A percentile compares a stretch with the other conserved stretches of the same genome.
phyloP scores from a whole-genome alignment of 2,113 vertebrate genomes.

The Siniperca chuatsi region DNA sequence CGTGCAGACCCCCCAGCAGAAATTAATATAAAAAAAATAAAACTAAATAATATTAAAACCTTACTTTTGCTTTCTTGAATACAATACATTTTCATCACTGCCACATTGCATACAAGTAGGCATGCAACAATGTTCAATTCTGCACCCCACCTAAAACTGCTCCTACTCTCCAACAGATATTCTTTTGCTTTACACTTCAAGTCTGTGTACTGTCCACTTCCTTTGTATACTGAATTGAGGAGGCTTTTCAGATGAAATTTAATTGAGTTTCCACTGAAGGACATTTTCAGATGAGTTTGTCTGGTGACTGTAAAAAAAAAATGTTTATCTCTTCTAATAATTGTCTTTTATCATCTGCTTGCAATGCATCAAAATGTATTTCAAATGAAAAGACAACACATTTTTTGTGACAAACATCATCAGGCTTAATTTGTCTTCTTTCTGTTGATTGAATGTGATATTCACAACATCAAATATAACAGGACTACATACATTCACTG shows the following conservation, averaged over 20 bases:
- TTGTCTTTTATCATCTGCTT: background rate
- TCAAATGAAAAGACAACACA: background rate
- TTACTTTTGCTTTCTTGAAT: background rate
- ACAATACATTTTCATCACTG: background rate
- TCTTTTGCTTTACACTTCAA: background rate
- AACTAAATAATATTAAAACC: background rate
- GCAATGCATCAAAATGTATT: background rate
- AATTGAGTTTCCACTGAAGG: background rate
- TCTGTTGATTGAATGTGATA: background rate
- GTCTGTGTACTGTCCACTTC: background rate
- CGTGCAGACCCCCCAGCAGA: background rate
- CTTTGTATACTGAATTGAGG: background rate
- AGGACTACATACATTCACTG: background rate
- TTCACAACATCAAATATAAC: background rate
- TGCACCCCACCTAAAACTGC: background rate
- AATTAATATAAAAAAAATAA: background rate
- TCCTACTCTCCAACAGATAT: background rate
- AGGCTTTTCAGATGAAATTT: background rate
- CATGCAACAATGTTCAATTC: background rate
- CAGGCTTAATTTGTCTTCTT: background rate
- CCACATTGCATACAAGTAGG: background rate
- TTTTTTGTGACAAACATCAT: background rate
- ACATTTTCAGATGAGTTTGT: background rate
- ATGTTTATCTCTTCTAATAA: background rate
- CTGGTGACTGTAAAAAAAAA: background rate